Conservation (phyloP, 2,888 invertebrate species). For the Drosophila borealis region DNA sequence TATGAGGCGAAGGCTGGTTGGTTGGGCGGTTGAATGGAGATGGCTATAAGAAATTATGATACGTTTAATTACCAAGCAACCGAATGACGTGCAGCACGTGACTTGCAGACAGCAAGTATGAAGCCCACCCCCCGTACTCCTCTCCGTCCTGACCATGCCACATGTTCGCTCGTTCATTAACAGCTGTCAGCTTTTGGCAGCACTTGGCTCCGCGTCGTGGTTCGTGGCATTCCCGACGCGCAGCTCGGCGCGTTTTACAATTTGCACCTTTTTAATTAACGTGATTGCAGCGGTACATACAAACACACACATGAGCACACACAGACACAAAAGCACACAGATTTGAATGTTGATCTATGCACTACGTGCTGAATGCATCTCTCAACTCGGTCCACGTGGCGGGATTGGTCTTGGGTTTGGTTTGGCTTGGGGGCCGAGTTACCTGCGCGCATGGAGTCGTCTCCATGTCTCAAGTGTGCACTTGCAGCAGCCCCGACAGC, state of each 20-base stretch:
- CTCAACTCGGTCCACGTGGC: slow-evolving; percentile 45
- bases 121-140: neutral
- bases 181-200: slow-evolving; percentile 81
- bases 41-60: slow-evolving; percentile 73
- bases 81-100: slow-evolving; percentile 71
- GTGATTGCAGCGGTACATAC: slow-evolving; percentile 77
- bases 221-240: slow-evolving; percentile 65
- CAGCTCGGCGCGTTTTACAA: slow-evolving; percentile 77
- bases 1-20: slow-evolving; percentile 19
- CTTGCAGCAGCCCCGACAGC: slow-evolving; percentile 58
- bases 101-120: slow-evolving; percentile 49
- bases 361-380: slow-evolving; percentile 80
- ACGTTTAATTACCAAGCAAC: slow-evolving; percentile 73
- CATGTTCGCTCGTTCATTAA: slow-evolving; percentile 79
- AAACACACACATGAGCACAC: slow-evolving; percentile 21
- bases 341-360: slow-evolving; percentile 75
- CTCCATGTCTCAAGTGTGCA: slow-evolving; percentile 75
- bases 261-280: slow-evolving; percentile 84
- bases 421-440: slow-evolving; percentile 25
- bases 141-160: slow-evolving; percentile 19
- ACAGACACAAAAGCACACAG: slow-evolving; percentile 8
- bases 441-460: slow-evolving; percentile 41
- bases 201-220: slow-evolving; percentile 63
- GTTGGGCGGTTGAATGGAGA: slow-evolving; percentile 1
- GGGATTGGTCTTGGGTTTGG: slow-evolving; percentile 20